Evolutionary conservation across 2,797 vertebrate genomes (phyloP).

Genomic region (Euphonia xanthogaster): DNA sequence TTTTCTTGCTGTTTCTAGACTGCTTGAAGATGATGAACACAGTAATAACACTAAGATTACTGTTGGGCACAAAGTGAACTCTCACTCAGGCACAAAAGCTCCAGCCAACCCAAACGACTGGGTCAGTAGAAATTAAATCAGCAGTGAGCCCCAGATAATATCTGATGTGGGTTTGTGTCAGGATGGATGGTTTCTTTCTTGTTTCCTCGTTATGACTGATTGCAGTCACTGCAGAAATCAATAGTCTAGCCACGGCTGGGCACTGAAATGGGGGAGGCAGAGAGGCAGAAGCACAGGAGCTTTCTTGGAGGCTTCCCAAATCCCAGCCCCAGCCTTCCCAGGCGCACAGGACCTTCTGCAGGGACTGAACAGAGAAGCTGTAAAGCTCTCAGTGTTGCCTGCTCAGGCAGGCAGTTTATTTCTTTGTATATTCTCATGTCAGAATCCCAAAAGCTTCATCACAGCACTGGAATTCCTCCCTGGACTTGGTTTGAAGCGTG

Average conservation of each 20-base stretch:
- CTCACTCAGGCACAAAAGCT: background rate
- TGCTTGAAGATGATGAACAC: constrained; percentile 16
- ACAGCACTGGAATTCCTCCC: background rate
- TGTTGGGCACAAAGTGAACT: background rate
- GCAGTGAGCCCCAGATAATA: constrained; percentile 25
- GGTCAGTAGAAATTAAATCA: constrained; percentile 70
- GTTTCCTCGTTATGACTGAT: constrained; percentile 60
- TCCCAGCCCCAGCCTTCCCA: background rate
- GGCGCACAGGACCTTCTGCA: background rate
- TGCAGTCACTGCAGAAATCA: constrained; percentile 43
- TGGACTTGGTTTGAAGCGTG: background rate
- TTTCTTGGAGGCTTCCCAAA: constrained; percentile 62
- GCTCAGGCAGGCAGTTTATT: background rate
- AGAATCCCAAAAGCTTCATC: rapidly evolving
- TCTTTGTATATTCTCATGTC: background rate
- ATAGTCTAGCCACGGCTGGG: constrained; percentile 29
- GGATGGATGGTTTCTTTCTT: constrained; percentile 41
- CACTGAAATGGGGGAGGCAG: background rate
- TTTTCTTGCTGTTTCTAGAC: background rate
- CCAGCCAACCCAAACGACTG: background rate
- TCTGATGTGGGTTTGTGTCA: constrained; percentile 27
- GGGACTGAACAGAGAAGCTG: rapidly evolving
- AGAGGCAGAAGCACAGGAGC: background rate
- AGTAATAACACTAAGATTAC: constrained; percentile 27
- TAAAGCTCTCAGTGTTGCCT: background rate